These are phyloP conservation scores for Poecilia latipinna DNA, from an alignment of 2,113 vertebrate genomes.

Conservation along the genomic window DNA sequence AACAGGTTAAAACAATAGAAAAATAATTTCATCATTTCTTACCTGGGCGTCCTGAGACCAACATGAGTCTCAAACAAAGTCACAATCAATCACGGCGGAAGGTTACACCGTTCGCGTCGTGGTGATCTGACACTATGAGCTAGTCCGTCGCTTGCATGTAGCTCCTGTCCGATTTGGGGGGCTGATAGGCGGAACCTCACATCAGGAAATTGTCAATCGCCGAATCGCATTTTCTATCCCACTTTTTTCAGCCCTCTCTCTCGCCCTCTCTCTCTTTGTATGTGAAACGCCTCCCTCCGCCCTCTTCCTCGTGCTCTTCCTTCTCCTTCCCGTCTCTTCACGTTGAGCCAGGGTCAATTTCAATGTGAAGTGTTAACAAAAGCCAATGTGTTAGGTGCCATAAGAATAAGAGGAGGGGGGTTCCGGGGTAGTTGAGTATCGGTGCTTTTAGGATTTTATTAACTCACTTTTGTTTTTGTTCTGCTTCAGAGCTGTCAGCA, in stretches of 20 bases:
- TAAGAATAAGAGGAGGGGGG: background rate
- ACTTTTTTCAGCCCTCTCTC: background rate
- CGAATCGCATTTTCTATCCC: slow-evolving; percentile 56
- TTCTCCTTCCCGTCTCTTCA: slow-evolving; percentile 5
- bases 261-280: slow-evolving; percentile 23
- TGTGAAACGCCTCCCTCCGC: slow-evolving; percentile 67
- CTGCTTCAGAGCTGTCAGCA: slow-evolving; percentile 29
- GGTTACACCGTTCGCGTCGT: slow-evolving; percentile 5
- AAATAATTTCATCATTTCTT: background rate
- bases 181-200: slow-evolving; percentile 74
- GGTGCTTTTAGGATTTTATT: slow-evolving; percentile 10
- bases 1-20: background rate
- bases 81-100: background rate
- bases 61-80: background rate
- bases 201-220: slow-evolving; percentile 91
- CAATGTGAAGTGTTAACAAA: slow-evolving; percentile 90
- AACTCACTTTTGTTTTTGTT: slow-evolving; percentile 2
- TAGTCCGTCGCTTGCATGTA: slow-evolving; percentile 61
- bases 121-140: background rate
- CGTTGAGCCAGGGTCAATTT: slow-evolving; percentile 86
- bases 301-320: background rate
- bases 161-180: slow-evolving; percentile 49
- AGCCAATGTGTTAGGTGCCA: slow-evolving; percentile 77
- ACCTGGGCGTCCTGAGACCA: slow-evolving; percentile 46
- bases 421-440: slow-evolving; percentile 18